Base-by-base conservation (phyloP, 2,888 invertebrate genomes). In the Poecilobothrus nobilitatus region DNA sequence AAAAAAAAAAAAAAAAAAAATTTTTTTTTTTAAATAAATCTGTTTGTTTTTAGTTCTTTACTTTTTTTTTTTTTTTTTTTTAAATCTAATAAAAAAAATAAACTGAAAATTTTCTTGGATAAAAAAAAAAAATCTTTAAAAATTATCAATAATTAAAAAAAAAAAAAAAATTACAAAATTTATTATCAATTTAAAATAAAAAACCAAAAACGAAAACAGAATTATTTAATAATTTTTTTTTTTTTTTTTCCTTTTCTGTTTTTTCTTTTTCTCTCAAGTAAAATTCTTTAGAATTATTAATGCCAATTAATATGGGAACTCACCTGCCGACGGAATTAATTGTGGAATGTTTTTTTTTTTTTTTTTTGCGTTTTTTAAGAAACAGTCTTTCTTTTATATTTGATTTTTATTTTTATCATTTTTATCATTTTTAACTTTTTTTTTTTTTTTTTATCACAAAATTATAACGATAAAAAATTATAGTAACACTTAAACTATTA, bases 151-250 rank as follows among this genome's bases (percentile, higher is more conserved):
- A 27, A 27, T 27, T 27, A 27, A 27, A 27, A 27, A 27, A 27
- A 27, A 27, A 27, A 27, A 27, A 27, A 27, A 27, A 27, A 27
- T 27, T 27, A 5, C 27, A 27, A 27, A 27, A 27, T 27, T 27
- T 27, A 27, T 27, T 27, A n/a, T 27, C 27, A 27, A 2, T 27
- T 27, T 27, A 73, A 75, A 76, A 67, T 10, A 62, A 37, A 41
- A 77, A 72, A 80, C 82, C 81, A 78, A 78, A 80, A 80, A 75
- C 80, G 64, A 70, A 67, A 68, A 69, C 68, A 68, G 65, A 33
- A 66, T 66, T 22, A 27, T 63, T 63, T 21, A 15, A 27, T 27
- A 27, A 27, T 27, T 27, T 27, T 27, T 27, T 27, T 27, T 27
- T 27, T 27, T 27, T 27, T 5, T 27, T 2, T 27, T 27, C n/a